Evolutionary conservation across 2,797 vertebrate species (phyloP), one percentile per base, ranked within the genome.

Genomic region (Geotrypetes seraphini): DNA sequence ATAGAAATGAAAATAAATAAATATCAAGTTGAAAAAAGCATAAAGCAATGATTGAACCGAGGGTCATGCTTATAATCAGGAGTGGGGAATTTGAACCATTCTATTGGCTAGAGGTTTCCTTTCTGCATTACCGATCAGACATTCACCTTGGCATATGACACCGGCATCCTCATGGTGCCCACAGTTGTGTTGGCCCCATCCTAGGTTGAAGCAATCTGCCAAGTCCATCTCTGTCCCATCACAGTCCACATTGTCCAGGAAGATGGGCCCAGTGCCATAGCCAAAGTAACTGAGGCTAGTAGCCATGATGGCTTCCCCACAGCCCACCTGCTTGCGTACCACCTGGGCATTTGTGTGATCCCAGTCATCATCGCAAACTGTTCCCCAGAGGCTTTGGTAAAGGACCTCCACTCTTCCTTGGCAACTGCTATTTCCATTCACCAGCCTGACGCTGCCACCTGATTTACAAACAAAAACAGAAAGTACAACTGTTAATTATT

Each of bases 331-430:
- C 28, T 71, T 70, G 34, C 95, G 98, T 21, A 91, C 93, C 68
- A 98, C 92, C 4, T 63, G 66, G 11, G 92, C 92, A 2, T 94
- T 88, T 31, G 43, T 19, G 61, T 90, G 80, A 66, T 86, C 81
- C 95, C 95, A 98, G 69, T 87, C 90, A 6, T 97, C 95, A 18
- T 98, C 95, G 37, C 95, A 98, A 45, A 98, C 90, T 0, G 93
- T 96, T 19, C 92, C 93, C 95, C 93, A 98, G 4, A 60, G 8
- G 24, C 54, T 77, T 14, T 22, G 40, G 60, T 85, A 79, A 10
- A 69, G 57, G 32, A 97, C 84, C 61, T 98, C 95, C 33, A 96
- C 89, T 2, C 93, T 83, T 24, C 95, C 95, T 38, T 87, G 76
- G 65, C 95, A 97, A 33, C 67, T 85, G 53, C 64, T 75, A 31